These are phyloP conservation scores for Lates calcarifer DNA, from an alignment of 2,113 vertebrate species.

Conservation along the genomic window DNA sequence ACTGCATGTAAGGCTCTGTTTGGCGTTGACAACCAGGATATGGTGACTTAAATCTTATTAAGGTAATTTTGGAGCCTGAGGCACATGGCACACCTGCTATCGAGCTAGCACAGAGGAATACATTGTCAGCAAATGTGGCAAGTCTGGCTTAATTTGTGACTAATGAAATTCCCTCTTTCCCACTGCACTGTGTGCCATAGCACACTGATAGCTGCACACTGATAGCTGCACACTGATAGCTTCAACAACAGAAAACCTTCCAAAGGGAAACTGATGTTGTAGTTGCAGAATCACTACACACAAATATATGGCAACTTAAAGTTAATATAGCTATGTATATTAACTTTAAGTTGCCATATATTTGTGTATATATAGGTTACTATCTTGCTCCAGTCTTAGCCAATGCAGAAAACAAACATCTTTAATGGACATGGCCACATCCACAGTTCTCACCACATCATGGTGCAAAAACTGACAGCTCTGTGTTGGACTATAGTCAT, in stretches of 20 bases:
- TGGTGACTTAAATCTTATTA: neutral
- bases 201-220: neutral
- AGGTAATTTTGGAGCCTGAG: conserved; percentile 1
- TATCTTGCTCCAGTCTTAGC: neutral
- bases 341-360: too few relatives aligned
- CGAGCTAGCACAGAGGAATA: neutral
- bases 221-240: neutral
- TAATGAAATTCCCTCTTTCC: neutral
- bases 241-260: neutral
- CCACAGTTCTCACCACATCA: conserved; percentile 18
- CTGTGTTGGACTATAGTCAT: conserved; percentile 32
- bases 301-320: neutral
- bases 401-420: conserved; percentile 15
- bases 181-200: neutral
- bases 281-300: neutral
- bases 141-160: neutral
- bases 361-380: too few relatives aligned
- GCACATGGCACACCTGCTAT: neutral
- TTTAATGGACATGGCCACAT: conserved; percentile 35
- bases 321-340: too few relatives aligned
- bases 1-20: neutral
- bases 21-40: neutral
- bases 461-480: conserved; percentile 37
- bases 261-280: neutral
- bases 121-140: neutral